These are phyloP conservation scores for Sterrhoptilus dennistouni DNA, from an alignment of 2,113 vertebrate species.

Conservation along the genomic window DNA sequence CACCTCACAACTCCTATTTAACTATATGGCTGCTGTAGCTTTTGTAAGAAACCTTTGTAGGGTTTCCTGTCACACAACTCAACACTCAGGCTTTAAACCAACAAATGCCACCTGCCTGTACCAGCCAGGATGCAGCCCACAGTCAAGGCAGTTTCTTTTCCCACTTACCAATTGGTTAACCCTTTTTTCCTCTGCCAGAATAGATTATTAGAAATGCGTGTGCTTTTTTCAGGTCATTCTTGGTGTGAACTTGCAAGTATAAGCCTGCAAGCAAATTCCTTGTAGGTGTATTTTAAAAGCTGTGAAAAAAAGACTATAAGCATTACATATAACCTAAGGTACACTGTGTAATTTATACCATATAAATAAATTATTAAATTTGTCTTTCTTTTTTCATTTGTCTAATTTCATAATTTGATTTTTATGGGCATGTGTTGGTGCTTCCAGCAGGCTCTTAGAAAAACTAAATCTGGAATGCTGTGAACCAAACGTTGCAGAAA, in stretches of 20 bases:
- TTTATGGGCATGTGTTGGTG: conserved; percentile 11
- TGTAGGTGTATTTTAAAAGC: not conserved
- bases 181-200: not conserved
- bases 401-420: not conserved
- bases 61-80: not conserved
- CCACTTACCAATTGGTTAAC: not conserved
- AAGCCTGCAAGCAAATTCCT: not conserved
- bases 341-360: not conserved
- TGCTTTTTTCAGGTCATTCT: not conserved
- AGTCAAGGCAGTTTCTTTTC: not conserved
- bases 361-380: not conserved
- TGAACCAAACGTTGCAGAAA: not conserved
- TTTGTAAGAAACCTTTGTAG: not conserved
- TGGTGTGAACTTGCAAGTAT: not conserved
- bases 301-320: not conserved
- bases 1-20: not conserved
- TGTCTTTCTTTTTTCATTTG: not conserved
- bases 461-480: not conserved
- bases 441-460: conserved; percentile 44
- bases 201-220: not conserved
- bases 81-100: not conserved
- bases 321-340: not conserved
- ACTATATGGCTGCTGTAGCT: not conserved
- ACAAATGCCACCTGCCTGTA: not conserved
- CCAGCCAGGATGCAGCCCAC: not conserved